Evolutionary conservation across 2,113 vertebrate species (phyloP), one percentile per base, ranked within the genome.

Genomic region (Oreochromis tanganicae): DNA sequence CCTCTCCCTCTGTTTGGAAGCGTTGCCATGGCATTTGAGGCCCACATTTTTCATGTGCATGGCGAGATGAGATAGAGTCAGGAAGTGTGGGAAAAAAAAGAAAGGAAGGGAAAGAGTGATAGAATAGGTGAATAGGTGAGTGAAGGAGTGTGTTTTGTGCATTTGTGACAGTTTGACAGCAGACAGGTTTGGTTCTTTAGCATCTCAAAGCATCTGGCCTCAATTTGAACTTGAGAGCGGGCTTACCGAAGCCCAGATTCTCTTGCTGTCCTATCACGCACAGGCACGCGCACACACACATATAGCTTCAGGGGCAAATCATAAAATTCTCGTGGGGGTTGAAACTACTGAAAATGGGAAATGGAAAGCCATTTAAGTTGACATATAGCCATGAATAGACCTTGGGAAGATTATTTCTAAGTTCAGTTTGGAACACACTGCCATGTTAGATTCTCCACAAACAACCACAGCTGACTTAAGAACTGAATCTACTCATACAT

Each of bases 121-220:
- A 87, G 91, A 89, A 92, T 89, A 71, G 63, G 80, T 89, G 91
- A 89, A 92, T 89, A 71, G 73, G 79, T 93, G 90, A 91, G 87
- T 81, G 87, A 87, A 89, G 29, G 81, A 71, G 83, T 80, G 54
- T 82, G 84, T 86, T 84, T 75, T 87, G 63, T 90, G 81, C 68
- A 55, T 80, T 68, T 88, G 50, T 61, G 88, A 81, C 82, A 73
- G 87, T 80, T 83, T 87, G 89, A 93, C 86, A 89, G 90, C 56
- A 68, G 84, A 91, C 88, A 87, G 84, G 92, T 94, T 94, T 89
- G 83, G 90, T 89, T 94, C 86, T 93, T 96, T 95, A 94, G 94
- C 95, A 94, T 96, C 90, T 96, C 93, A 95, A 94, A 96, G 94
- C 95, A 95, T 93, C 94, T 95, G 91, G 93, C 95, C 90, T 94